Conservation (phyloP, 2,797 vertebrate species). For the Cirrhinus mrigala region DNA sequence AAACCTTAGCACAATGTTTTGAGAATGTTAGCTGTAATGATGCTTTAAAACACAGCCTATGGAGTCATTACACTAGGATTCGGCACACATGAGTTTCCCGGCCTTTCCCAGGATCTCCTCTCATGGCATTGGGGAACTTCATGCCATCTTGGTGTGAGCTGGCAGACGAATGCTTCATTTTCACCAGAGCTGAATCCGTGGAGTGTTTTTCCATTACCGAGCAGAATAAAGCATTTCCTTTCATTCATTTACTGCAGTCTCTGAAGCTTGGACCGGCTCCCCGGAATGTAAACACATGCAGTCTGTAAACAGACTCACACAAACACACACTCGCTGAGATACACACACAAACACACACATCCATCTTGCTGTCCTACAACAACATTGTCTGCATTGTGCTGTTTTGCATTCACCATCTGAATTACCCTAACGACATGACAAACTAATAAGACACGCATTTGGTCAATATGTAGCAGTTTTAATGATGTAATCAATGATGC, state of each 20-base stretch:
- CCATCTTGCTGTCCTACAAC: constrained; percentile 62
- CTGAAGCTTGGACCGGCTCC: constrained; percentile 79
- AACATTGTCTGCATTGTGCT: constrained; percentile 52
- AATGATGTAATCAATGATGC: background rate
- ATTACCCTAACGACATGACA: background rate
- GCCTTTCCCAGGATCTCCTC: constrained; percentile 28
- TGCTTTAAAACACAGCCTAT: background rate
- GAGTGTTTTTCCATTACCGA: constrained; percentile 81
- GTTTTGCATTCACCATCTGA: background rate
- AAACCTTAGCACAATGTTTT: background rate
- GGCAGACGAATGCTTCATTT: constrained; percentile 14
- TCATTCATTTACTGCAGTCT: constrained; percentile 80
- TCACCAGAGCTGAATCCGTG: constrained; percentile 13
- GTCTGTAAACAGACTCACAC: constrained; percentile 81
- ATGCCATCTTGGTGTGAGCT: constrained; percentile 26
- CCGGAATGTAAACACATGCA: constrained; percentile 85
- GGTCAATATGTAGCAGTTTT: background rate
- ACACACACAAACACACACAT: constrained; percentile 63
- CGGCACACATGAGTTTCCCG: background rate
- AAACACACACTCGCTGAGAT: constrained; percentile 65
- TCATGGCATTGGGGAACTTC: background rate
- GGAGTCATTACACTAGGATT: background rate
- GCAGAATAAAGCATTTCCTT: constrained; percentile 85
- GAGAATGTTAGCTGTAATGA: background rate
- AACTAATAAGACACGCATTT: background rate